phyloP scores from a whole-genome alignment of 2,888 invertebrate genomes.

The Mesochorus sp. region DNA sequence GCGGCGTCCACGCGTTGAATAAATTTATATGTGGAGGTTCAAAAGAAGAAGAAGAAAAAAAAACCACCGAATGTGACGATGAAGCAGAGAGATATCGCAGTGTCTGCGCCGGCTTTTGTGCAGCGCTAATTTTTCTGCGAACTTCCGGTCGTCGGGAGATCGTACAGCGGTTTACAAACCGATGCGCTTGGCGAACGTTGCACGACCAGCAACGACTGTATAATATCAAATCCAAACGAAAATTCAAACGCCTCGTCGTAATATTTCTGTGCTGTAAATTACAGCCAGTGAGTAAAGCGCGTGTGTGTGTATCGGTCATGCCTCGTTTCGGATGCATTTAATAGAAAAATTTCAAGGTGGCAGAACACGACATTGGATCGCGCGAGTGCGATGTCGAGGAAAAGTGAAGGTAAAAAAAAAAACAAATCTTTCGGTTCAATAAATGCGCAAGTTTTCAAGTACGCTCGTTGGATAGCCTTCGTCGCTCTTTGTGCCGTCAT shows the following conservation, averaged over 20 bases:
- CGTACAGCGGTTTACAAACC: background rate
- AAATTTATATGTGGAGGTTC: background rate
- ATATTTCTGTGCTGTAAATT: background rate
- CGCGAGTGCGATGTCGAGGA: background rate
- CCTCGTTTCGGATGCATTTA: slow-evolving; percentile 26
- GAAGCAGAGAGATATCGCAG: slow-evolving; percentile 31
- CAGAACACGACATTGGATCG: background rate
- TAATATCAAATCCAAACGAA: slow-evolving; percentile 1
- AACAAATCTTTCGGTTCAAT: slow-evolving; percentile 3
- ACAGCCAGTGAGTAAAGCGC: background rate
- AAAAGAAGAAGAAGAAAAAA: no score
- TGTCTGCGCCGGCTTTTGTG: slow-evolving; percentile 5
- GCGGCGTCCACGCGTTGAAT: slow-evolving; percentile 31
- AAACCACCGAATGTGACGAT: slow-evolving; percentile 5
- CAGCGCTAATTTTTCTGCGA: slow-evolving; percentile 9
- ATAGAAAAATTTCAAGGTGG: slow-evolving; percentile 40
- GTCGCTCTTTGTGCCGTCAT: slow-evolving; percentile 19
- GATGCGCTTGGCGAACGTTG: slow-evolving; percentile 14
- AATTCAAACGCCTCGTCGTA: background rate
- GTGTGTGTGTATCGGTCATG: slow-evolving; percentile 26
- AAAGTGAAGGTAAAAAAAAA: slow-evolving; percentile 14
- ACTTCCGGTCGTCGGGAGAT: slow-evolving; percentile 19
- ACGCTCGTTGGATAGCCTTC: slow-evolving; percentile 2
- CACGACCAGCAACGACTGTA: background rate
- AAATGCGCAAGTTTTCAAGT: slow-evolving; percentile 12